These are phyloP conservation scores for Oreohelix idahoensis DNA, from an alignment of 1,140 invertebrate species.

Conservation along the genomic window DNA sequence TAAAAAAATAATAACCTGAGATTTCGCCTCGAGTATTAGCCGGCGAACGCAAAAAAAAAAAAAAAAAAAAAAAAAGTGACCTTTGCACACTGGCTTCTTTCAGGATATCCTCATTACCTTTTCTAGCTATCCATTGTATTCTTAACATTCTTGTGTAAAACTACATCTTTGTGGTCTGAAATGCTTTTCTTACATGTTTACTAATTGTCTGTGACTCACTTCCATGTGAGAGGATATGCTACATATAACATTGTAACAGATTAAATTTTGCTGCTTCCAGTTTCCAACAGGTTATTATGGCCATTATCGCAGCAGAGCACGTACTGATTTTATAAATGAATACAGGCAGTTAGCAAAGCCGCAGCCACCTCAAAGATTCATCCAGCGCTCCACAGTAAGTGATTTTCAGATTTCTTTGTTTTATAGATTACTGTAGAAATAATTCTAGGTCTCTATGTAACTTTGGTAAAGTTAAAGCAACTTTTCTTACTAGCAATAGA, in stretches of 20 bases:
- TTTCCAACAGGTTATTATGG: constrained; percentile 70
- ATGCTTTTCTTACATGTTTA: not conserved
- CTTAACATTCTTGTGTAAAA: not conserved
- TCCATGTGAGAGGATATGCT: too few species aligned
- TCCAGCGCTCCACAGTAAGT: constrained; percentile 59
- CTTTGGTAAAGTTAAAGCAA: too few species aligned
- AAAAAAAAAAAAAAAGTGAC: too few species aligned
- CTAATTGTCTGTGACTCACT: too few species aligned
- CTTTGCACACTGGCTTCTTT: not conserved
- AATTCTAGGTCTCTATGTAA: too few species aligned
- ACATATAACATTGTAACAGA: not conserved
- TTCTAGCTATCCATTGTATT: not conserved
- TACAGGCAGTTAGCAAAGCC: constrained; percentile 69
- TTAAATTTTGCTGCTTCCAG: constrained; percentile 51
- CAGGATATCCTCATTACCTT: not conserved
- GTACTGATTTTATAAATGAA: constrained; percentile 69
- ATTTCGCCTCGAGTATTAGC: too few species aligned
- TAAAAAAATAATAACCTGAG: too few species aligned
- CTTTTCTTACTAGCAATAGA: too few species aligned
- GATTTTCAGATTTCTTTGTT: too few species aligned
- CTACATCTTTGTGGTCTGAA: not conserved
- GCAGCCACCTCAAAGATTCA: constrained; percentile 65
- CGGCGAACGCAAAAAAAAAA: too few species aligned
- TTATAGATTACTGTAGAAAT: too few species aligned
- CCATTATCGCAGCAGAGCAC: constrained; percentile 66